Evolutionary conservation across 1,140 invertebrate genomes (phyloP).

Genomic region (Aphelinus certus): DNA sequence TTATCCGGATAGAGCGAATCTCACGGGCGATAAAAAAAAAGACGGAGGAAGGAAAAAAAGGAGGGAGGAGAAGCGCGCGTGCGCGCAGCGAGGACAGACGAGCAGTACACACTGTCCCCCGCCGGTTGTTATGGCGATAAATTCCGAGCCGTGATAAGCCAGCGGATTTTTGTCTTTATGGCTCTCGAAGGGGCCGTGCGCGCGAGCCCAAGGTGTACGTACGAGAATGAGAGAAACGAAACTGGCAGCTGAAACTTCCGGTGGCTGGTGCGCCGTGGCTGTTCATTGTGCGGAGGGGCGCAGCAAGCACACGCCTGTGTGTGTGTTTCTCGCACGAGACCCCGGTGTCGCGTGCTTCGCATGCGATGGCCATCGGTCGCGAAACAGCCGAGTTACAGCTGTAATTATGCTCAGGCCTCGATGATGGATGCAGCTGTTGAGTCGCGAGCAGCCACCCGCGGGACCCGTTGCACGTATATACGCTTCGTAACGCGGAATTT

Average conservation of each 20-base stretch:
- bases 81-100: too few relatives aligned
- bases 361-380: too few relatives aligned
- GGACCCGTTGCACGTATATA: too few relatives aligned
- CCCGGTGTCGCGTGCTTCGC: too few relatives aligned
- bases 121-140: constrained; percentile 47
- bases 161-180: constrained; percentile 56
- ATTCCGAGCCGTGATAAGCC: constrained; percentile 50
- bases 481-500: too few relatives aligned
- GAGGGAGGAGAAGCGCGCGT: background rate
- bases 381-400: constrained; percentile 1
- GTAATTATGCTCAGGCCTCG: constrained; percentile 1
- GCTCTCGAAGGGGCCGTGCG: constrained; percentile 39
- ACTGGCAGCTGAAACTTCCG: constrained; percentile 35
- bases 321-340: background rate
- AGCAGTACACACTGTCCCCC: constrained; percentile 13
- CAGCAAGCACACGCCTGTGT: background rate
- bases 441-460: background rate
- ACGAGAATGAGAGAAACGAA: constrained; percentile 35
- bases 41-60: background rate
- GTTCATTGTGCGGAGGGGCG: constrained; percentile 7
- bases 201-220: constrained; percentile 32
- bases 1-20: constrained; percentile 9
- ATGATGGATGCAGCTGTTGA: constrained; percentile 1
- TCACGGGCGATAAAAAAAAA: constrained; percentile 3
- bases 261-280: constrained; percentile 47